Percentiles rank a stretch among this genome's conserved stretches.
Evolutionary conservation across 2,888 invertebrate species (phyloP).

Genomic region (Crossocerus cetratus): DNA sequence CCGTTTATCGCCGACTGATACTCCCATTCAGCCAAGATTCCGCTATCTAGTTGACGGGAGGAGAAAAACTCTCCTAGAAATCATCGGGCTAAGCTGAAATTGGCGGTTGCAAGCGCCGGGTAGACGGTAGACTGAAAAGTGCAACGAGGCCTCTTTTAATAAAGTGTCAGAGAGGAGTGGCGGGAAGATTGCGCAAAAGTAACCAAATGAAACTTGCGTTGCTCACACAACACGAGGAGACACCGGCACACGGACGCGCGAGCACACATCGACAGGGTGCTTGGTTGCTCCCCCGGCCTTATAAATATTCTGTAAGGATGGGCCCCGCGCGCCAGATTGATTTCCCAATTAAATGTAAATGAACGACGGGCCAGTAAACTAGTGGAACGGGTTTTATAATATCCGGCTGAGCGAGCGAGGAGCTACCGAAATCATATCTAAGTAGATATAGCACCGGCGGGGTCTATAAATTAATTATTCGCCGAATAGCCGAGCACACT

Average conservation of each 20-base stretch:
- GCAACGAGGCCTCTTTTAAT: too few species aligned
- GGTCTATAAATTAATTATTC: constrained; percentile 58
- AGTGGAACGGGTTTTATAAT: constrained; percentile 58
- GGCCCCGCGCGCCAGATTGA: constrained; percentile 52
- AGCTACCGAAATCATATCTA: constrained; percentile 38
- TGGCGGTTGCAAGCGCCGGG: too few species aligned
- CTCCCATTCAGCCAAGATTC: too few species aligned
- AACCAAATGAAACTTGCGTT: constrained; percentile 58
- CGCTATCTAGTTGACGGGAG: too few species aligned
- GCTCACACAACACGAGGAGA: constrained; percentile 38
- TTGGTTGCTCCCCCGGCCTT: constrained; percentile 28
- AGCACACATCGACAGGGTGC: too few species aligned
- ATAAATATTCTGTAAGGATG: constrained; percentile 63
- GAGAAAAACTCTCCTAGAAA: too few species aligned
- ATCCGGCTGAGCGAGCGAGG: constrained; percentile 32
- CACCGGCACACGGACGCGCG: too few species aligned
- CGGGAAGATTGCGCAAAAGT: constrained; percentile 19
- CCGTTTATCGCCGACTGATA: constrained; percentile 14
- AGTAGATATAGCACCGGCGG: constrained; percentile 34
- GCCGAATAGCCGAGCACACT: constrained; percentile 23
- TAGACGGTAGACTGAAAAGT: too few species aligned
- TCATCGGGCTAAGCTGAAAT: too few species aligned
- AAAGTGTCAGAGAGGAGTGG: constrained; percentile 24
- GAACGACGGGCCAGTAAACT: constrained; percentile 44
- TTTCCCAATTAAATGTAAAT: constrained; percentile 63